Evolutionary conservation across 2,797 vertebrate species (phyloP), one percentile per base, ranked within the genome.

Genomic region (Muraenolepis orangiensis): DNA sequence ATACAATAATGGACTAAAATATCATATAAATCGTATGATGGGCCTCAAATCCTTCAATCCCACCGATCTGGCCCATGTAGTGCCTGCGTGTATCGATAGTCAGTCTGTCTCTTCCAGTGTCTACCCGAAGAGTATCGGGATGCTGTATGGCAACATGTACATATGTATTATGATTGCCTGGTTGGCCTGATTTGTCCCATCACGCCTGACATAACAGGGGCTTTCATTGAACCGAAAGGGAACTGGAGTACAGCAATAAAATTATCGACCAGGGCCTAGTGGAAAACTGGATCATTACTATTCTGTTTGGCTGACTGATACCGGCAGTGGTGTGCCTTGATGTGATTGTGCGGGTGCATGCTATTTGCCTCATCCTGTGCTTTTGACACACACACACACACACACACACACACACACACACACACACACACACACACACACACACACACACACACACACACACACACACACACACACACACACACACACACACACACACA

Each of bases 121-220:
- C 84, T 75, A 71, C 70, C 76, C 23, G 61, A 72, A 80, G 75
- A 87, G 73, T 87, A 80, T 84, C 77, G 78, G 72, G 30, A 70
- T 75, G 26, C n/a, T n/a, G 26, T 7, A 1, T n/a, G 31, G 72
- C 79, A 0, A 18, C 74, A 73, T 74, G 66, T 80, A 77, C 72
- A 74, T 74, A 71, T 82, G 77, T 79, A 86, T 84, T 78, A 85
- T 84, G 74, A 86, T 75, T 80, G 82, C 72, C 76, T 82, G 70
- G 38, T 72, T 76, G 81, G 78, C 67, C 85, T 81, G 80, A 74
- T 84, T 85, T 85, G 51, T 70, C 81, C 74, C 81, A 81, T 87
- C 75, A 84, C 6, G 76, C 69, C 80, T 91, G 90, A 93, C 89
- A 88, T 90, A 91, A 91, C 87, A 84, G 85, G 61, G 76, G n/a